Base-by-base conservation (phyloP, 2,888 invertebrate species). In the Drosophila paranaensis region DNA sequence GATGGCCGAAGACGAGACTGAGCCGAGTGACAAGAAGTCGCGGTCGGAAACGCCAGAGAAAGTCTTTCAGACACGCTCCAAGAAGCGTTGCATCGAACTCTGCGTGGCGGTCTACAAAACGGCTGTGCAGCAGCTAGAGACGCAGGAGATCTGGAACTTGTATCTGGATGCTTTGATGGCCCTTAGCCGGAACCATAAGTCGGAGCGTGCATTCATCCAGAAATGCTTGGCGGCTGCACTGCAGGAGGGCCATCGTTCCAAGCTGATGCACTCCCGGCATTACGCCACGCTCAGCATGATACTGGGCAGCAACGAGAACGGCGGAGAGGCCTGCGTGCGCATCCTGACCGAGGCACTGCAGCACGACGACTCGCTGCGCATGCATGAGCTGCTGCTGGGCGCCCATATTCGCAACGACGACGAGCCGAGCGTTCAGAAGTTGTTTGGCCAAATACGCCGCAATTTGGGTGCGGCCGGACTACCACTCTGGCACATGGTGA, bases 101-200 rank as follows among this genome's bases (percentile, higher is more conserved):
- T 94, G 94, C 65, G 92, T 93, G 60, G 91, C 92, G 45, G 93
- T 94, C 27, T 95, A 94, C 82, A 93, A 93, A 78, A 90, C 93
- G 5, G 94, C 93, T 8, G 93, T 94, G 2, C 92, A 93, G 60
- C 92, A 92, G 71, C 84, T 92, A 53, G 93, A 93, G 77, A 93
- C 94, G 2, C 92, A 93, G 78, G 91, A 93, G 79, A 94, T 95
- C 93, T 95, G 94, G 94, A 92, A 93, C 0, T 79, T 93, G 3
- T 95, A 94, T 75, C 91, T 95, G 57, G 94, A 95, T 69, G 94
- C 94, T 30, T 92, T 95, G 90, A 76, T 94, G 33, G 93, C 94
- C 74, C 91, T 95, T 0, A 94, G 94, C 88, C 92, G 93, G 30
- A 94, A 94, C 64, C 77, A 90, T 14, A 90, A 90, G 2, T 90